Percentiles rank a stretch among this genome's conserved stretches.
phyloP scores from a whole-genome alignment of 2,797 vertebrate species.

The Melanotaenia nigrans region DNA sequence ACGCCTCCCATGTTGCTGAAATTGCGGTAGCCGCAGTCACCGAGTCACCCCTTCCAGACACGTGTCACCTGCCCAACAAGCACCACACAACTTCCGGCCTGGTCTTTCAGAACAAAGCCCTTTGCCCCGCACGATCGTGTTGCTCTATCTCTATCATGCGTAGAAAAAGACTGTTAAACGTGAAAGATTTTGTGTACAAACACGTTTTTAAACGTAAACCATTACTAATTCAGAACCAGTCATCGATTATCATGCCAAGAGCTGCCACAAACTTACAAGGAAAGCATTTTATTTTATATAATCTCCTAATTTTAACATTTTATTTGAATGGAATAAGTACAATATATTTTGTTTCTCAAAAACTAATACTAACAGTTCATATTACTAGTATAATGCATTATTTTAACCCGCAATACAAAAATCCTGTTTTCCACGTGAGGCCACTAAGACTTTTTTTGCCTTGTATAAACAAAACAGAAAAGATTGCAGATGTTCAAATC shows the following conservation, averaged over 20 bases:
- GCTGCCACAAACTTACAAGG: neutral
- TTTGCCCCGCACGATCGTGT: neutral
- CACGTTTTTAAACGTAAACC: neutral
- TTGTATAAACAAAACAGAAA: neutral
- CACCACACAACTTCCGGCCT: neutral
- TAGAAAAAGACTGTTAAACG: neutral
- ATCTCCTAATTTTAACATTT: neutral
- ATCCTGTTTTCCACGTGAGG: neutral
- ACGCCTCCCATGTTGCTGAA: constrained; percentile 77
- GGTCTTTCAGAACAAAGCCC: constrained; percentile 48
- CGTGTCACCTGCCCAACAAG: fast-evolving
- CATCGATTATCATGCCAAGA: neutral
- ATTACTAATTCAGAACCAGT: neutral
- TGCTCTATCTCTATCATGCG: neutral
- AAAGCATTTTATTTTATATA: neutral
- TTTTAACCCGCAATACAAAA: neutral
- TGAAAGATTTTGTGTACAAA: neutral
- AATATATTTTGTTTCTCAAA: neutral
- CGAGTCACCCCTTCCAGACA: constrained; percentile 62
- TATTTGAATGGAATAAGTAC: neutral
- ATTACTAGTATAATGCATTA: neutral
- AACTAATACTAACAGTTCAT: neutral
- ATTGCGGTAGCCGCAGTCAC: constrained; percentile 75
- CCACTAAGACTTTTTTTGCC: neutral
- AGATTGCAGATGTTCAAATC: neutral